Evolutionary conservation across 1,140 invertebrate species (phyloP).

Genomic region (Planococcus citri): DNA sequence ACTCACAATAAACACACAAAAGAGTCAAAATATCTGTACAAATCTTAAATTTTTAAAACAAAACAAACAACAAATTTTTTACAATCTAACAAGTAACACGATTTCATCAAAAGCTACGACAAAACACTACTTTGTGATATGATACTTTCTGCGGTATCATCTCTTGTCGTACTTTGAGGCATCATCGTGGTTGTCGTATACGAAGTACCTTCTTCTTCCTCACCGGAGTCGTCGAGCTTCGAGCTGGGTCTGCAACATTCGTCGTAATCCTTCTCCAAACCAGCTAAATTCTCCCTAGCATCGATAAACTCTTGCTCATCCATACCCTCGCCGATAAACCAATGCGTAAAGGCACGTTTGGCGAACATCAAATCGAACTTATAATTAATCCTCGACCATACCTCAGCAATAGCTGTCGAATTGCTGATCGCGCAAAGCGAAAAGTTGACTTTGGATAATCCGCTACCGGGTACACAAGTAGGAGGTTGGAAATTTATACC

Average conservation of each 20-base stretch:
- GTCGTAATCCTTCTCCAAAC: slow-evolving; percentile 47
- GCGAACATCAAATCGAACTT: slow-evolving; percentile 75
- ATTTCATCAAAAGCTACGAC: too few relatives aligned
- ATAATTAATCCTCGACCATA: slow-evolving; percentile 63
- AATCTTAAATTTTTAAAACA: too few relatives aligned
- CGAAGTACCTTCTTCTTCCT: too few relatives aligned
- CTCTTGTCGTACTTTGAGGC: too few relatives aligned
- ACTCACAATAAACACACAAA: too few relatives aligned
- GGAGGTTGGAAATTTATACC: slow-evolving; percentile 43
- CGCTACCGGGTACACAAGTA: background rate
- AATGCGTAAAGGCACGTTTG: slow-evolving; percentile 34
- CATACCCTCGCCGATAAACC: slow-evolving; percentile 64
- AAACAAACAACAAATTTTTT: too few relatives aligned
- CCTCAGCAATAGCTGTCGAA: slow-evolving; percentile 68
- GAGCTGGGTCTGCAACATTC: slow-evolving; percentile 31
- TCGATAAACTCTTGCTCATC: slow-evolving; percentile 59
- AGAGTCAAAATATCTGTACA: too few relatives aligned
- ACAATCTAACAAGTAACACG: too few relatives aligned
- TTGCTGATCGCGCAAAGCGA: slow-evolving; percentile 68
- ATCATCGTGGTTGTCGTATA: too few relatives aligned
- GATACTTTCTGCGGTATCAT: too few relatives aligned
- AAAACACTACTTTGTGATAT: too few relatives aligned
- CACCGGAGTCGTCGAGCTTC: slow-evolving; percentile 31
- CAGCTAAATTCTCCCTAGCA: slow-evolving; percentile 51
- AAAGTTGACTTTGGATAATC: slow-evolving; percentile 31